These are phyloP conservation scores for Euclidia mi DNA, from an alignment of 2,888 invertebrate genomes.

Conservation along the genomic window DNA sequence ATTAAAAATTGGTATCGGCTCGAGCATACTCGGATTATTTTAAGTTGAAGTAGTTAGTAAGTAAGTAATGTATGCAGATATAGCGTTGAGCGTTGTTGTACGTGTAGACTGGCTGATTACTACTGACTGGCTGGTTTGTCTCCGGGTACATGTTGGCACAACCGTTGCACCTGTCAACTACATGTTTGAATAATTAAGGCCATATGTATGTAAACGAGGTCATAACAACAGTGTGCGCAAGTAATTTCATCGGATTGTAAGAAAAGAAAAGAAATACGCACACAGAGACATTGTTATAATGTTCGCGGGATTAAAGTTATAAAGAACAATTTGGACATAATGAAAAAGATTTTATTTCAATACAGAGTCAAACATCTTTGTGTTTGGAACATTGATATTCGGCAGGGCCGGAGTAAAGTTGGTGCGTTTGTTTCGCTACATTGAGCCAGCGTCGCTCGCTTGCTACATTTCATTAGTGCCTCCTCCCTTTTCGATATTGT, in stretches of 20 bases:
- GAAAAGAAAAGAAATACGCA: conserved; percentile 31
- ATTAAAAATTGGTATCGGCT: conserved; percentile 51
- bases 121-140: conserved; percentile 30
- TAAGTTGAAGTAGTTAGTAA: conserved; percentile 44
- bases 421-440: conserved; percentile 83
- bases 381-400: conserved; percentile 70
- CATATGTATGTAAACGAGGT: conserved; percentile 35
- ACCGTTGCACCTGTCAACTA: conserved; percentile 35
- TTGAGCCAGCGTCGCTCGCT: conserved; percentile 75
- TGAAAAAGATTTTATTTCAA: conserved; percentile 58
- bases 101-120: conserved; percentile 22
- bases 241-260: conserved; percentile 30
- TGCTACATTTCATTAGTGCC: conserved; percentile 86
- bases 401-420: conserved; percentile 67
- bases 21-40: conserved; percentile 47
- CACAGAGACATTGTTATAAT: conserved; percentile 20
- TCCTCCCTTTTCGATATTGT: conserved; percentile 74
- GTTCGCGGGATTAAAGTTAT: conserved; percentile 43
- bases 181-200: conserved; percentile 37
- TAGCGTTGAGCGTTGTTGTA: not conserved
- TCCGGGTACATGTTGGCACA: conserved; percentile 37
- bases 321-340: conserved; percentile 52
- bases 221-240: conserved; percentile 29
- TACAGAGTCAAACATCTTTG: conserved; percentile 60
- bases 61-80: conserved; percentile 5